Evolutionary conservation across 2,113 vertebrate genomes (phyloP).

Genomic region (Plectropomus leopardus): DNA sequence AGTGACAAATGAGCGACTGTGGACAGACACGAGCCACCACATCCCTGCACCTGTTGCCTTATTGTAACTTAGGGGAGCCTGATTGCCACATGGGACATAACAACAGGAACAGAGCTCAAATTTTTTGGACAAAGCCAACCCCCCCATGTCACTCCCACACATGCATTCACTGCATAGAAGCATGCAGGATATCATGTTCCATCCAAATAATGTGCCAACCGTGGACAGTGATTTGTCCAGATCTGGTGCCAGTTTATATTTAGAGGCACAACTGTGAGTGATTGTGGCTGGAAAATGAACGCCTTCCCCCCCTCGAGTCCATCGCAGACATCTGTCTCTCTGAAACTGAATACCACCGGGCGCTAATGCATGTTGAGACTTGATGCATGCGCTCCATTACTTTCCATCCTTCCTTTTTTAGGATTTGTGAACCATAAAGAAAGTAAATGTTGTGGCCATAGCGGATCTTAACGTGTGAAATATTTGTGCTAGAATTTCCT

Average conservation of each 20-base stretch:
- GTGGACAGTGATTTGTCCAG: slow-evolving; percentile 47
- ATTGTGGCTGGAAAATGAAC: slow-evolving; percentile 64
- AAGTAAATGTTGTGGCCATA: background rate
- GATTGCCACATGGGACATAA: slow-evolving; percentile 4
- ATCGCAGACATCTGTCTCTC: slow-evolving; percentile 63
- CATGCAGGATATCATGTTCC: slow-evolving; percentile 33
- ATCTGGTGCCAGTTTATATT: slow-evolving; percentile 61
- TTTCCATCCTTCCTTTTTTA: slow-evolving; percentile 19
- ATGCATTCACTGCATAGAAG: slow-evolving; percentile 24
- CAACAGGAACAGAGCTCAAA: slow-evolving; percentile 10
- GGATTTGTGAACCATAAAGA: slow-evolving; percentile 7
- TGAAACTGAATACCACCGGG: slow-evolving; percentile 59
- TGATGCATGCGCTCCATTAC: slow-evolving; percentile 43
- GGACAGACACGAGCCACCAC: slow-evolving; percentile 54
- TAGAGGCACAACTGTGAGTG: slow-evolving; percentile 68
- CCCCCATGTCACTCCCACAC: background rate
- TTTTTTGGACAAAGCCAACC: slow-evolving; percentile 21
- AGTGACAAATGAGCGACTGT: background rate
- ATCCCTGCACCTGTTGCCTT: slow-evolving; percentile 81
- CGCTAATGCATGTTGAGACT: slow-evolving; percentile 52
- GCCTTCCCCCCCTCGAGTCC: slow-evolving; percentile 13
- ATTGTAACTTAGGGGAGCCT: slow-evolving; percentile 20
- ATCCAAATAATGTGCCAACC: slow-evolving; percentile 32
- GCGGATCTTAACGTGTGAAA: background rate
- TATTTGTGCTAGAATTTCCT: background rate